Evolutionary conservation across 2,797 vertebrate species (phyloP).

Genomic region (Danio aesculapii): DNA sequence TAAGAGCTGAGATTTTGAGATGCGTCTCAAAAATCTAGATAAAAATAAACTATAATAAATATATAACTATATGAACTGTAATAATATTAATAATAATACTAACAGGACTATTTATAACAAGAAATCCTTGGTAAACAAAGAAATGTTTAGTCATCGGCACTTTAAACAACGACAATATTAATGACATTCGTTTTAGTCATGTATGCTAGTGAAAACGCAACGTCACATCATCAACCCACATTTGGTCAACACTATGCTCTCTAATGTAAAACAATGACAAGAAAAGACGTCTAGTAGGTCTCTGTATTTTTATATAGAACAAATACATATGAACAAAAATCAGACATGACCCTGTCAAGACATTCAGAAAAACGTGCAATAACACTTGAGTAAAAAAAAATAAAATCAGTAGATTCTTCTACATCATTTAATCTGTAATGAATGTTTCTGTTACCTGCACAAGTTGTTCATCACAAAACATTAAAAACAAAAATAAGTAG

Average conservation of each 20-base stretch:
- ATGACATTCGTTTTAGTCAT: too few species aligned
- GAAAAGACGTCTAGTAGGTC: conserved; percentile 5
- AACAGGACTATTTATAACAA: too few species aligned
- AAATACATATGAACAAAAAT: background rate
- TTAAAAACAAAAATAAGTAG: background rate
- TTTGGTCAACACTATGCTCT: background rate
- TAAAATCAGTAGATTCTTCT: background rate
- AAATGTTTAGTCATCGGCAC: too few species aligned
- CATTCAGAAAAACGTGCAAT: conserved; percentile 6
- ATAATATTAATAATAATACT: too few species aligned
- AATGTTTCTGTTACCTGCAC: background rate
- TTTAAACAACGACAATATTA: too few species aligned
- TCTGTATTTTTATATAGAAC: conserved; percentile 29
- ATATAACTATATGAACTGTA: too few species aligned
- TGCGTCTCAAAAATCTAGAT: too few species aligned
- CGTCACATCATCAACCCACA: too few species aligned
- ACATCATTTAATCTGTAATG: background rate
- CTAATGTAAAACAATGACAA: background rate
- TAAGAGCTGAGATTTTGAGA: too few species aligned
- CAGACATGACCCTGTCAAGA: conserved; percentile 5
- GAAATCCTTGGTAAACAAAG: too few species aligned
- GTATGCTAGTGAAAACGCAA: too few species aligned
- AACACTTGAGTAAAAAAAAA: background rate
- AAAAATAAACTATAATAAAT: too few species aligned
- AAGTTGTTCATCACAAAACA: background rate